Evolutionary conservation across 2,888 invertebrate species (phyloP).

Genomic region (Ephialtes manifestator): DNA sequence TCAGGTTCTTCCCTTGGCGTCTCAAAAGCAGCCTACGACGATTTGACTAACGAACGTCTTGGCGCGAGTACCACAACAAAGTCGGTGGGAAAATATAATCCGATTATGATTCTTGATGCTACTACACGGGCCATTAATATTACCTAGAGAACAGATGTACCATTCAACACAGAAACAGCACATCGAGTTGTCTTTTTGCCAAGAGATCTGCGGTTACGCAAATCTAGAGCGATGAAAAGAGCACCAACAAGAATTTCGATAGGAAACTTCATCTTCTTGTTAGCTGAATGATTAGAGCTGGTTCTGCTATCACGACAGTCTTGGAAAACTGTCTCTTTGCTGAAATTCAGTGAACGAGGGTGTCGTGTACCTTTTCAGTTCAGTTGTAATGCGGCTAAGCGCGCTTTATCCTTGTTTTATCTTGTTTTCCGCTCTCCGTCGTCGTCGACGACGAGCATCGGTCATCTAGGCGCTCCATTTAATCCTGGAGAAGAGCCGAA

Average conservation of each 20-base stretch:
- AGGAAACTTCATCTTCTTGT: background rate
- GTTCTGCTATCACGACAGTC: background rate
- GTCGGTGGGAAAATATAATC: constrained; percentile 76
- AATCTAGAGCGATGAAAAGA: constrained; percentile 10
- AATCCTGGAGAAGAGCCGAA: constrained; percentile 82
- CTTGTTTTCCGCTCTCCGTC: constrained; percentile 80
- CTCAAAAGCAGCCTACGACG: constrained; percentile 68
- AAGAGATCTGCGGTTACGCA: constrained; percentile 7
- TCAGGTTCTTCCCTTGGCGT: constrained; percentile 44
- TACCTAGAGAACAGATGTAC: background rate
- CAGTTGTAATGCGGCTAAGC: constrained; percentile 62
- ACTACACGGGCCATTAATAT: constrained; percentile 12
- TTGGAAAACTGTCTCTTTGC: background rate
- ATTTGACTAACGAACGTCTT: constrained; percentile 82
- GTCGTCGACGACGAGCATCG: constrained; percentile 79
- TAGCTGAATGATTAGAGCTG: background rate
- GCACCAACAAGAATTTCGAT: background rate
- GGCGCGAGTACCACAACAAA: constrained; percentile 80
- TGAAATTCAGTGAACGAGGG: constrained; percentile 21
- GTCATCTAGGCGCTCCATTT: constrained; percentile 85
- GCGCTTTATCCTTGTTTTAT: constrained; percentile 84
- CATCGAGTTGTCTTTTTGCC: background rate
- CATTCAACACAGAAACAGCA: background rate
- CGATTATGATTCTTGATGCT: constrained; percentile 71
- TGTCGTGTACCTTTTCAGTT: constrained; percentile 4